Base-by-base conservation (phyloP, 2,888 invertebrate genomes). In the Acheta domesticus region DNA sequence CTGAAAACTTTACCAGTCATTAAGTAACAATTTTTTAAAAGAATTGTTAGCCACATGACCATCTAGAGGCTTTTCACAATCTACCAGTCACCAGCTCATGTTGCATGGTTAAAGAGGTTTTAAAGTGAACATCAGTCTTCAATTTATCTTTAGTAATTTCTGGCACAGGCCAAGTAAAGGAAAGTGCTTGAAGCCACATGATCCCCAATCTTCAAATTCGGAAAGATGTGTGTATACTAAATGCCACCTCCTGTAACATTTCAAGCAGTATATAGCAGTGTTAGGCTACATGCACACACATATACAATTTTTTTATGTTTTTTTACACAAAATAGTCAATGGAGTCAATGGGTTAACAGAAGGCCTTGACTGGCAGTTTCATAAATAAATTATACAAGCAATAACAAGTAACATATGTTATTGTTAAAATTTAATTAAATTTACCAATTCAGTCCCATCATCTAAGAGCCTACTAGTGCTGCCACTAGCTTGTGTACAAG, bases 331-430 rank as follows among this genome's bases (percentile, higher is more conserved):
- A 62, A 62, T 62, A 62, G 62, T 62, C 62, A 62, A 62, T n/a
- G 62, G n/a, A 62, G 62, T 62, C 62, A 62, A 14, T 19, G 62
- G 62, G 16, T 62, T 62, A 62, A 62, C 62, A 62, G 62, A 62
- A 62, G 62, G 62, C 62, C 62, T 62, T 62, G 62, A n/a, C 62
- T 62, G 62, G 62, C 62, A 62, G 62, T n/a, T 62, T 62, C 62
- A 62, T 62, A 62, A 14, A 62, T 62, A 62, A 62, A n/a, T 62
- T 62, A 62, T 62, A 62, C 62, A 62, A 62, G 62, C 62, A 14
- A 62, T 62, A 62, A 62, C 62, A 62, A 62, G n/a, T 62, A 62
- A 62, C 62, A 62, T 19, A 62, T n/a, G n/a, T 36, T 36, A 36
- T 36, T 36, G n/a, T 14, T 62, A 19, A 62, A 62, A 62, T 62